Evolutionary conservation across 2,113 vertebrate genomes (phyloP), one percentile per base, ranked within the genome.

Genomic region (Ascaphus truei): DNA sequence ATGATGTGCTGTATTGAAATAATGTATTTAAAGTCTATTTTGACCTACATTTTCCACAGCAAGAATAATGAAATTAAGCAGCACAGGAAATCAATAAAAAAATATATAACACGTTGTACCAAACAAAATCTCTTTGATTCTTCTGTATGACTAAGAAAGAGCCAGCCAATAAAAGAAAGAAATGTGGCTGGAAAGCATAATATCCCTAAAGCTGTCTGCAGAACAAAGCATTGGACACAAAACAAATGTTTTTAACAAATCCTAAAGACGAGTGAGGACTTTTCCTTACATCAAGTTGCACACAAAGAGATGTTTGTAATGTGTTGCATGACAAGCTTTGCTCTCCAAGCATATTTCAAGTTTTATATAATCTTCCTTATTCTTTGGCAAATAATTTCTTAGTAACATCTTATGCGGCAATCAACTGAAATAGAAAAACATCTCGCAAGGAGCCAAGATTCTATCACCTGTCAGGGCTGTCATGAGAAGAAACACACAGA

Each of bases 381-480:
- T 69, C n/a, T 50, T 69, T 69, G 66, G 55, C 66, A 69, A 69
- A 69, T 59, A 10, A 39, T 47, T 30, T 34, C 31, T 58, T 27
- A 58, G 30, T 50, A 68, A 50, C 55, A 20, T 59, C 48, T 60
- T 59, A 36, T 36, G 41, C 29, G 29, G 5, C 37, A 65, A 37
- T 55, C 50, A 55, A 52, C 33, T 55, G 50, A 30, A 39, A 37
- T 66, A 51, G 63, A 66, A 66, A 65, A 23, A 53, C 39, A 50
- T 50, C 63, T 66, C 11, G n/a, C 26, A 30, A 26, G 18, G 18
- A 41, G 25, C 18, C 22, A 34, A 55, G 53, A 50, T 66, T 37
- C 63, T 55, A 66, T 66, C 50, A 66, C 51, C 50, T 66, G 50
- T 66, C 63, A 66, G 18, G 41, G 34, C 63, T 56, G 63, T 66